Conservation (phyloP, 2,797 vertebrate genomes). For the Tiaroga cobitis region DNA sequence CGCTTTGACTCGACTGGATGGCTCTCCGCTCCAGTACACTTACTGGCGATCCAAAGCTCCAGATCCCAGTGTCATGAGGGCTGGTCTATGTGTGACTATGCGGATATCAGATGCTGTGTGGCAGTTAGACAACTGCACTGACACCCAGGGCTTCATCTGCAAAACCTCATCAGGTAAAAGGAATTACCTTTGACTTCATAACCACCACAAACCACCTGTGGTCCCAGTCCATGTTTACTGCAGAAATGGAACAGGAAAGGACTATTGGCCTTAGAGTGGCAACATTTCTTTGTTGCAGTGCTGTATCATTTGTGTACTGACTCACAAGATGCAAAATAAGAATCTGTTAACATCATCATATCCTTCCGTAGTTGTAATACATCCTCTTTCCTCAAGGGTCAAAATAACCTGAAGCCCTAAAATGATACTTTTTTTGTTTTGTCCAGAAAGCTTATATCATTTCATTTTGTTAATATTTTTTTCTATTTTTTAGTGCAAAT, state of each 20-base stretch:
- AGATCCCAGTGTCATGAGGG: constrained; percentile 71
- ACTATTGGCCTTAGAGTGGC: background rate
- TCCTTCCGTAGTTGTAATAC: no score
- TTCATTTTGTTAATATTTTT: no score
- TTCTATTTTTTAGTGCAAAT: no score
- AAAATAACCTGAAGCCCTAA: no score
- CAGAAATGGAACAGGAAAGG: background rate
- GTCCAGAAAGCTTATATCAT: no score
- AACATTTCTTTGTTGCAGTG: background rate
- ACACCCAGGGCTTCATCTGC: constrained; percentile 87
- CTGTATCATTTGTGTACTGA: background rate
- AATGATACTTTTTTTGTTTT: no score
- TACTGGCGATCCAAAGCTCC: constrained; percentile 86
- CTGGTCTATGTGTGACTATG: constrained; percentile 80
- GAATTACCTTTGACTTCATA: background rate
- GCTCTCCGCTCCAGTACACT: constrained; percentile 81
- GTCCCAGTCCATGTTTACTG: background rate
- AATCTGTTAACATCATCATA: no score
- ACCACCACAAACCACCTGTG: background rate
- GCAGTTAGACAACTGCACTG: constrained; percentile 81
- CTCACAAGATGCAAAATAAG: background rate
- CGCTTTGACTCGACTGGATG: constrained; percentile 84
- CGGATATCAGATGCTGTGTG: constrained; percentile 82
- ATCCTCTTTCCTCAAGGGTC: no score
- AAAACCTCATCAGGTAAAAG: constrained; percentile 83